Percentiles rank a stretch among this genome's conserved stretches.
Evolutionary conservation across 2,797 vertebrate genomes (phyloP).

Genomic region (Phaenicophaeus curvirostris): DNA sequence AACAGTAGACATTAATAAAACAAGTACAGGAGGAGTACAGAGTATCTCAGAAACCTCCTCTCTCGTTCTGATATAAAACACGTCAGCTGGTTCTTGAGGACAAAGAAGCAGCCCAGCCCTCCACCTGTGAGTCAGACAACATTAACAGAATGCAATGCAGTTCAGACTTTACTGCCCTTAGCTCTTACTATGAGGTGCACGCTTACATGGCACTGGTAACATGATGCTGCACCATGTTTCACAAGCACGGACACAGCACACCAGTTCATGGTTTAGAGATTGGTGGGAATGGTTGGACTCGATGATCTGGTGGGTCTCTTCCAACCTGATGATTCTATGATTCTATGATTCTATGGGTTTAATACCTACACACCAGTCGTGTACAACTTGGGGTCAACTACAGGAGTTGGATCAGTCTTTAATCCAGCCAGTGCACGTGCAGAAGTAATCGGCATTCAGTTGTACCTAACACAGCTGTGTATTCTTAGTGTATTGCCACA

Average conservation of each 20-base stretch:
- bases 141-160: neutral
- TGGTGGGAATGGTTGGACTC: too few species aligned
- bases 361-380: neutral
- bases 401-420: neutral
- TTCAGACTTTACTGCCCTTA: neutral
- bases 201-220: neutral
- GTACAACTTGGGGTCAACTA: neutral
- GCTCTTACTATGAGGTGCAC: neutral
- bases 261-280: too few species aligned
- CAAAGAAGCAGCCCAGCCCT: neutral
- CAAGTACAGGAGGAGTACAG: neutral
- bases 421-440: neutral
- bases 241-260: neutral
- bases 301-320: too few species aligned
- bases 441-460: neutral
- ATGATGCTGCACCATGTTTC: neutral
- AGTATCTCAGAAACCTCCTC: neutral
- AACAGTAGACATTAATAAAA: constrained; percentile 3
- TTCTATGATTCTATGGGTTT: too few species aligned
- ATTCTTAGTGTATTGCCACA: neutral
- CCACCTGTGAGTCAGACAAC: neutral
- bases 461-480: neutral
- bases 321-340: too few species aligned
- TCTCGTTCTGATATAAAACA: constrained; percentile 11
- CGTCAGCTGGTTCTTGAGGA: neutral